Base-by-base conservation (phyloP, 2,888 invertebrate species). In the Plebejus argus region DNA sequence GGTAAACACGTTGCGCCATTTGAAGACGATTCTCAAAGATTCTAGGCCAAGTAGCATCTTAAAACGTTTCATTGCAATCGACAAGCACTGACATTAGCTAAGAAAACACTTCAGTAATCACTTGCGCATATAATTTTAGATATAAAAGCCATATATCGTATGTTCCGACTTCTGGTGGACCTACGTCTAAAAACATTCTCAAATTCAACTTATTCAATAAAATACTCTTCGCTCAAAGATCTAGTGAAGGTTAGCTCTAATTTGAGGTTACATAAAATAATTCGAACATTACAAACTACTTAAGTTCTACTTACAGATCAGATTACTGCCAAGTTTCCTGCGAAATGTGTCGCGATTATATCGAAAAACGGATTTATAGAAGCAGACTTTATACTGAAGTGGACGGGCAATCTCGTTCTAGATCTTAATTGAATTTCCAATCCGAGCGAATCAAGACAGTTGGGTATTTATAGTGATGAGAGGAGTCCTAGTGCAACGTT, bases 351-450 rank as follows among this genome's bases (percentile, higher is more conserved):
- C 28, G 66, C 28, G 66, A 66, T 66, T 66, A 18, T 18, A 66
- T 66, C 66, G 66, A 66, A 15, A 71, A n/a, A 39, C 33, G 39
- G 74, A 74, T 74, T 74, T 74, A 74, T 72, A 45, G 49, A 53
- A 49, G 28, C 49, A 18, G 66, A 66, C 28, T 66, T 66, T 66
- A 66, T 66, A 66, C 66, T 66, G 66, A 66, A 66, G 28, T 66
- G 28, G 66, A 66, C 53, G 39, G 35, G 81, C 83, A 88, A 91
- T 91, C 91, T 85, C 83, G 83, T 83, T 83, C 83, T 82, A 81
- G 82, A 91, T 92, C 91, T 90, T 89, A 91, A 91, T 92, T 90
- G 89, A 88, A 91, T 87, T 86, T 85, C 82, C 81, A 86, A 87
- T 87, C 84, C 86, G 87, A 88, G 79, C 87, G 85, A 86, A 89